These are phyloP conservation scores for Pipistrellus kuhlii DNA, from an alignment of 2,797 vertebrate species.

Conservation along the genomic window DNA sequence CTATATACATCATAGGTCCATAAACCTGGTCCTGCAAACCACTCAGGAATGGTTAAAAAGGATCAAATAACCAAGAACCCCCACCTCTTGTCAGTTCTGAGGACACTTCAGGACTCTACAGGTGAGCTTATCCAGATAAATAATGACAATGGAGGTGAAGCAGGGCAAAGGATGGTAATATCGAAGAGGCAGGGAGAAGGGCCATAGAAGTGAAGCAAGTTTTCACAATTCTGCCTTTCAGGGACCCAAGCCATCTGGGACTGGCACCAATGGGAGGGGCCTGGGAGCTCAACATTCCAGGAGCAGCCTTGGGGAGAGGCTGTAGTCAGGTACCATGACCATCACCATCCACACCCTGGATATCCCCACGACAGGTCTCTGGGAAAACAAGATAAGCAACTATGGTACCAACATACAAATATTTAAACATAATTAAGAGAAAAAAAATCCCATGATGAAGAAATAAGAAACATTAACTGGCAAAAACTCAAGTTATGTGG, in stretches of 20 bases:
- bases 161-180: not conserved
- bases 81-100: not conserved
- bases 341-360: not conserved
- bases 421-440: constrained; percentile 57
- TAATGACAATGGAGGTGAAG: not conserved
- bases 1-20: not conserved
- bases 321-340: not conserved
- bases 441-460: constrained; percentile 52
- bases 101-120: not conserved
- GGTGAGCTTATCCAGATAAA: not conserved
- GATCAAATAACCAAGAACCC: not conserved
- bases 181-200: not conserved
- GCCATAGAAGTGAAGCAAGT: not conserved
- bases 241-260: not conserved
- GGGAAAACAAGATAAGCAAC: constrained; percentile 19
- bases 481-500: not conserved
- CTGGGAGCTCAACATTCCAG: not conserved
- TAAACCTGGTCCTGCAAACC: not conserved
- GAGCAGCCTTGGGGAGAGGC: not conserved
- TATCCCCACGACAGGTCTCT: not conserved
- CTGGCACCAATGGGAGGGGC: not conserved
- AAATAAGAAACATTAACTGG: constrained; percentile 44
- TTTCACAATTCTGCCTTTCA: not conserved
- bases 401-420: not conserved
- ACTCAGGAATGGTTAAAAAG: not conserved